phyloP scores from a whole-genome alignment of 1,140 invertebrate species.

The silkworm (Bombyx mori) region ASM3026992v2 NC_085107.1:7890501-7891000 shows the following conservation, averaged over 20 bases:
- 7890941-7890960: too few species aligned
- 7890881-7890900: slow-evolving; percentile 20
- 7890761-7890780: slow-evolving; percentile 15
- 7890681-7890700: background rate
- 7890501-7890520: too few species aligned
- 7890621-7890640: too few species aligned
- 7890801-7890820: slow-evolving; percentile 17
- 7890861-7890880: slow-evolving; percentile 23
- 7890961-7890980: too few species aligned
- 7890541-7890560: too few species aligned
- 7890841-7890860: slow-evolving; percentile 12
- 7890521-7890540: too few species aligned
- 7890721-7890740: background rate
- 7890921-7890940: slow-evolving; percentile 7
- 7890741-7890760: slow-evolving; percentile 3
- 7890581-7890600: too few species aligned
- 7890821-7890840: slow-evolving; percentile 23
- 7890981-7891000: too few species aligned
- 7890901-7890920: slow-evolving; percentile 1
- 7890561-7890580: too few species aligned
- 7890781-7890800: slow-evolving; percentile 22
- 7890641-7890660: too few species aligned
- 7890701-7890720: background rate
- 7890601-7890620: too few species aligned
- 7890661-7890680: background rate